phyloP scores from a whole-genome alignment of 2,888 invertebrate genomes.

The Hololepta plana region DNA sequence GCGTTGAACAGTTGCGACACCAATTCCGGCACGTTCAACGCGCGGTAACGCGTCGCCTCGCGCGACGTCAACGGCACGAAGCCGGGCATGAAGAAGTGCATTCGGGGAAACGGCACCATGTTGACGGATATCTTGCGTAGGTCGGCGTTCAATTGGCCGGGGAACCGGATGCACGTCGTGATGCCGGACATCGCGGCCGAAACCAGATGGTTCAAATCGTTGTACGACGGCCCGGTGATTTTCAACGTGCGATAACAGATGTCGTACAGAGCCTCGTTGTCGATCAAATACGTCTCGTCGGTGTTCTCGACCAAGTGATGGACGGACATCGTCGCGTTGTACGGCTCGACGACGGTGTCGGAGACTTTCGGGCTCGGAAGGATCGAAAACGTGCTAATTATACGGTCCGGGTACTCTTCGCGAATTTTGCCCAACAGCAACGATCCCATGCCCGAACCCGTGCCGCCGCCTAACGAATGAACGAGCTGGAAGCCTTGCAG shows the following conservation, averaged over 20 bases:
- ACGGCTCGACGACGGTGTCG: slow-evolving; percentile 46
- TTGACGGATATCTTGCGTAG: slow-evolving; percentile 42
- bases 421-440: slow-evolving; percentile 53
- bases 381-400: slow-evolving; percentile 55
- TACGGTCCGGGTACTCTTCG: slow-evolving; percentile 61
- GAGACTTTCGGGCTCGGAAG: slow-evolving; percentile 48
- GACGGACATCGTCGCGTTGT: slow-evolving; percentile 39
- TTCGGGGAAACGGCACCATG: slow-evolving; percentile 45
- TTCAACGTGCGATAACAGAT: slow-evolving; percentile 43
- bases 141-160: slow-evolving; percentile 51
- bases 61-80: slow-evolving; percentile 43
- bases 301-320: slow-evolving; percentile 39
- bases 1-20: slow-evolving; percentile 71
- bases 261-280: slow-evolving; percentile 45
- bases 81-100: slow-evolving; percentile 46
- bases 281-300: slow-evolving; percentile 41
- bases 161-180: slow-evolving; percentile 46
- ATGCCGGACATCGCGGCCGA: slow-evolving; percentile 37
- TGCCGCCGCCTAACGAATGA: slow-evolving; percentile 61
- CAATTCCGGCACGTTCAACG: slow-evolving; percentile 57
- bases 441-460: slow-evolving; percentile 59
- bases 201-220: slow-evolving; percentile 34
- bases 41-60: slow-evolving; percentile 47
- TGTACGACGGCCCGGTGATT: slow-evolving; percentile 39
- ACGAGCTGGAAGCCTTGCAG: slow-evolving; percentile 56